These are phyloP conservation scores for Smittia sp. DNA, from an alignment of 2,888 invertebrate genomes.

Conservation along the genomic window DNA sequence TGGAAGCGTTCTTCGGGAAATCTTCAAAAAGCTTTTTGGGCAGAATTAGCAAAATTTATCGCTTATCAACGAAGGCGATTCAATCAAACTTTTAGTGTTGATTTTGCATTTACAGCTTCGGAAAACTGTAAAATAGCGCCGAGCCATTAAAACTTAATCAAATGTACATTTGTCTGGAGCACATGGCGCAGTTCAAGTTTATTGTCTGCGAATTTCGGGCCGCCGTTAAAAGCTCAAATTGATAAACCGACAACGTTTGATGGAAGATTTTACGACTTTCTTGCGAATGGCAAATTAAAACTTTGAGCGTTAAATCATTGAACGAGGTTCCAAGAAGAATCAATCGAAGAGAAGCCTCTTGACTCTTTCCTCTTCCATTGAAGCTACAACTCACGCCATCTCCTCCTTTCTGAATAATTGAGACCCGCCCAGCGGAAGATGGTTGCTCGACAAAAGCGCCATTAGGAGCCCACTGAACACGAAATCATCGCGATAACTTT, in stretches of 20 bases:
- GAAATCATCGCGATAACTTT: too few relatives aligned
- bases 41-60: background rate
- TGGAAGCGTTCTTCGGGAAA: background rate
- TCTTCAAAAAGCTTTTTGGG: background rate
- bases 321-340: too few relatives aligned
- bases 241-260: background rate
- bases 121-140: background rate
- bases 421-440: too few relatives aligned
- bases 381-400: too few relatives aligned
- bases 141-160: background rate
- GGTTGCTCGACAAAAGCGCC: too few relatives aligned
- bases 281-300: background rate
- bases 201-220: background rate
- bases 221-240: background rate
- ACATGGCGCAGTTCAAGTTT: background rate
- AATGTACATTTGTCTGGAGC: background rate
- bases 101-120: background rate
- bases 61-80: background rate
- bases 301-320: too few relatives aligned
- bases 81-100: background rate
- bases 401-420: too few relatives aligned
- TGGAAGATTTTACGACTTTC: background rate
- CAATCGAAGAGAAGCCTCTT: too few relatives aligned
- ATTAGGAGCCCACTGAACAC: too few relatives aligned
- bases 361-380: too few relatives aligned